These are phyloP conservation scores for Campylomormyrus numenius DNA, from an alignment of 2,113 vertebrate genomes.

Conservation along the genomic window DNA sequence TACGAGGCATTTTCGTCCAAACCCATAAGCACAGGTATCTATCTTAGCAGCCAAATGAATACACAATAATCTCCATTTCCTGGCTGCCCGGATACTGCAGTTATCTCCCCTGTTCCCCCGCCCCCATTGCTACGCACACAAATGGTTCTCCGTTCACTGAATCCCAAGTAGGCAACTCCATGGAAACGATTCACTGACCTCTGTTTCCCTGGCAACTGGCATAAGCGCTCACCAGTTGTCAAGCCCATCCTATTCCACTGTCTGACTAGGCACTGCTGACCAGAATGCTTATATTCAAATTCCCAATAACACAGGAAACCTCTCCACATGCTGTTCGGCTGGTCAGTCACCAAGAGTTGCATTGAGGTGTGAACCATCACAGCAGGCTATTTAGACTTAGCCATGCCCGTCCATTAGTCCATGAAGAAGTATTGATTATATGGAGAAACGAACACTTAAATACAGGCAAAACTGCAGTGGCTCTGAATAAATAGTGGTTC, in stretches of 20 bases:
- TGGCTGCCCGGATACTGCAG: neutral
- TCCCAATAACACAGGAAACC: neutral
- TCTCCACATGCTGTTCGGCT: neutral
- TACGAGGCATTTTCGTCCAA: neutral
- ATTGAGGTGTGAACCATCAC: neutral
- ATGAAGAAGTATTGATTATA: neutral
- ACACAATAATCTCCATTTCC: neutral
- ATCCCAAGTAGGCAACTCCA: conserved; percentile 42
- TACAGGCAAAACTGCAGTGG: neutral
- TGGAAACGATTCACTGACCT: conserved; percentile 35
- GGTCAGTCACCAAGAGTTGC: neutral
- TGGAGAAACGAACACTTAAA: neutral
- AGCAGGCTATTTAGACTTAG: neutral
- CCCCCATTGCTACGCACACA: neutral
- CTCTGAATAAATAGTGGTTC: neutral
- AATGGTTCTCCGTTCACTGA: conserved; percentile 18
- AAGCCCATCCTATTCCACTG: conserved; percentile 1
- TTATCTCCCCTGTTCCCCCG: neutral
- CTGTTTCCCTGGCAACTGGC: conserved; percentile 30
- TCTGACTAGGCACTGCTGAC: conserved; percentile 36
- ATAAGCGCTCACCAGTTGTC: conserved; percentile 14
- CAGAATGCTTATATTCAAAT: conserved; percentile 8
- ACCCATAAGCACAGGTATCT: neutral
- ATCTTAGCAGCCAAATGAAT: neutral
- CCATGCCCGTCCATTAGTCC: neutral